Conservation (phyloP, 1,140 invertebrate genomes). For the Drosophila tani region DNA sequence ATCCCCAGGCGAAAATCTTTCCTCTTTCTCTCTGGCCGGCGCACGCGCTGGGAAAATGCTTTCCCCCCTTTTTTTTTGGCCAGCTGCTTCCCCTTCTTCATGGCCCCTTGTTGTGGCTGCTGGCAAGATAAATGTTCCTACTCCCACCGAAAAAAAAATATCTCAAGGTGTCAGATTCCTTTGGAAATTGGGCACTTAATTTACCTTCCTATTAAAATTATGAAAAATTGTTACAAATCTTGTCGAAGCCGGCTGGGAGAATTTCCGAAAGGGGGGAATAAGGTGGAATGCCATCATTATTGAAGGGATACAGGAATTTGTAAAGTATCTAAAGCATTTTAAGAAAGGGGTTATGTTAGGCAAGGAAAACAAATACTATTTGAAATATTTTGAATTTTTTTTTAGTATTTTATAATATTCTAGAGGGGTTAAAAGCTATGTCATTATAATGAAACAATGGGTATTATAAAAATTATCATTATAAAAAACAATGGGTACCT, state of each 20-base stretch:
- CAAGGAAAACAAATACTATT: no score
- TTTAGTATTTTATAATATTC: no score
- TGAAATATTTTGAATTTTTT: no score
- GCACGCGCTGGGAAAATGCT: constrained; percentile 52
- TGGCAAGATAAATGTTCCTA: constrained; percentile 55
- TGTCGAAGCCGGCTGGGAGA: constrained; percentile 12
- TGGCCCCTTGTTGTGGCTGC: constrained; percentile 29
- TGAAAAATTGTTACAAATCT: constrained; percentile 67
- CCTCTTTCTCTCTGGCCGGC: constrained; percentile 9
- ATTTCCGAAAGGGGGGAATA: constrained; percentile 4
- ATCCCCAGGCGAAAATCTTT: constrained; percentile 17
- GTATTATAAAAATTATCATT: no score
- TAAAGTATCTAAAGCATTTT: not conserved
- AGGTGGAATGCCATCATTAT: not conserved
- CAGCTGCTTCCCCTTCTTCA: constrained; percentile 10
- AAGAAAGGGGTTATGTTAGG: not conserved
- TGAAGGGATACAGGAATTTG: not conserved
- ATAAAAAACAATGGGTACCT: no score
- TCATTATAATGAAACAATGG: no score
- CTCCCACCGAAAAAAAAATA: constrained; percentile 20
- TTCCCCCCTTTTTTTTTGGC: constrained; percentile 16
- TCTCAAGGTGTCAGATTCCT: constrained; percentile 65
- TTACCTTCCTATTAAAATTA: constrained; percentile 68
- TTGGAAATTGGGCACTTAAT: constrained; percentile 76
- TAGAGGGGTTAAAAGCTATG: no score